A percentile compares a stretch with the other conserved stretches of the same genome.
Conservation (phyloP, 2,888 invertebrate genomes). For the Ormyrus thymus region DNA sequence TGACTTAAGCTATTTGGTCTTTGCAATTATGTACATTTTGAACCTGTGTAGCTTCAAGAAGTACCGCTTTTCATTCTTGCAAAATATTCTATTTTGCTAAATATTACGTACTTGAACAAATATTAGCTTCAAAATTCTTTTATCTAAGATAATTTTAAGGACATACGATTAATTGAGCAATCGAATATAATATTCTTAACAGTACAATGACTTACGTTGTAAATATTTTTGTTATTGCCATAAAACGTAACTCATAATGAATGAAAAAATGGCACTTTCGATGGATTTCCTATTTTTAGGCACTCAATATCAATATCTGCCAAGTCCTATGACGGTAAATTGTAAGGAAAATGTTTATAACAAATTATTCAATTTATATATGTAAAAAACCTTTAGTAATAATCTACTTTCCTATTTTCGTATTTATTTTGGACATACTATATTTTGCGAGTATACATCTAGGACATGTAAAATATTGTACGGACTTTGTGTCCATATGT, state of each 20-base stretch:
- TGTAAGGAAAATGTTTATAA: conserved; percentile 16
- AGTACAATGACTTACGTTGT: background rate
- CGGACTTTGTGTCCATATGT: conserved; percentile 21
- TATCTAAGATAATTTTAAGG: background rate
- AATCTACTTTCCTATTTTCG: conserved; percentile 19
- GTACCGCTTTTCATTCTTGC: background rate
- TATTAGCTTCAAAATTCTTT: background rate
- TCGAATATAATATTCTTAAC: background rate
- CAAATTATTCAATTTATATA: conserved; percentile 4
- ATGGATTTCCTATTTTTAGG: conserved; percentile 28
- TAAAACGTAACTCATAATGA: too few species aligned
- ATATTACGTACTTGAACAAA: background rate
- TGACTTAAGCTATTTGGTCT: conserved; percentile 24
- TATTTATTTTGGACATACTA: conserved; percentile 4
- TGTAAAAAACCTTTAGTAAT: background rate
- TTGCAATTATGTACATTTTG: conserved; percentile 3
- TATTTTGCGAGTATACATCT: conserved; percentile 14
- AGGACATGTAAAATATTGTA: conserved; percentile 32
- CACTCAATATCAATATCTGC: conserved; percentile 49
- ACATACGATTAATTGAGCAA: too few species aligned
- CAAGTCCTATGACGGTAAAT: conserved; percentile 15
- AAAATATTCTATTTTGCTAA: too few species aligned
- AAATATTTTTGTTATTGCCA: too few species aligned
- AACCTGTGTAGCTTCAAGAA: background rate
- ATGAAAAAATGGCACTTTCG: conserved; percentile 13